Evolutionary conservation across 2,888 invertebrate species (phyloP).

Genomic region (Philopedon plagiatum): DNA sequence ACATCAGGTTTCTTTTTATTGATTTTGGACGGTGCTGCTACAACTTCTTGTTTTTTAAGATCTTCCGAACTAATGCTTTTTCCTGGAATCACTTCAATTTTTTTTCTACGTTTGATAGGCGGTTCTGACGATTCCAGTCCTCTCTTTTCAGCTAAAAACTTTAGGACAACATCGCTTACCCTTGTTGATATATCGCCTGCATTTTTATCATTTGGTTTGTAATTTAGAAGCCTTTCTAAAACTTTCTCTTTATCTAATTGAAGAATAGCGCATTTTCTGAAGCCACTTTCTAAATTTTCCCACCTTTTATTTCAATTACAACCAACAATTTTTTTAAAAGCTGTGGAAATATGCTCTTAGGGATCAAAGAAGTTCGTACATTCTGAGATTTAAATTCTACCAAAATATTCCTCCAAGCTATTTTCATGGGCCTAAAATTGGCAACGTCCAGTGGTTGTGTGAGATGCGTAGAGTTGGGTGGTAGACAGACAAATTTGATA

Average conservation of each 20-base stretch:
- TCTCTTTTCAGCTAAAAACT: neutral
- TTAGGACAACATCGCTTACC: neutral
- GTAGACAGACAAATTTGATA: constrained; percentile 14
- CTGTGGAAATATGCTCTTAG: constrained; percentile 27
- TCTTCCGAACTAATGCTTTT: neutral
- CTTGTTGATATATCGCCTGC: neutral
- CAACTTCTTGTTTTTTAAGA: neutral
- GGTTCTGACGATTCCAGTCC: neutral
- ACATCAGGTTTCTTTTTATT: too few relatives aligned
- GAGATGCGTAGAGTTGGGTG: constrained; percentile 30
- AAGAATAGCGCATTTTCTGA: neutral
- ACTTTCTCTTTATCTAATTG: neutral
- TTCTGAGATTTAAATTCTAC: constrained; percentile 30
- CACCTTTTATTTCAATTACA: neutral
- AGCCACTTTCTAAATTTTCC: neutral
- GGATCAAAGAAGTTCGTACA: neutral
- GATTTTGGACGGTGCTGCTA: too few relatives aligned
- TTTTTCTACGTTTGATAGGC: neutral
- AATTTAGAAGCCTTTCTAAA: neutral
- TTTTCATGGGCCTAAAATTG: constrained; percentile 37
- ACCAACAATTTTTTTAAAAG: constrained; percentile 2
- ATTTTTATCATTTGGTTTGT: neutral
- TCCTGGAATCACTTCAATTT: neutral
- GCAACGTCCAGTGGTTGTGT: constrained; percentile 55
- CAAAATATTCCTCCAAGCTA: constrained; percentile 31